Percentiles rank a stretch among this genome's conserved stretches.
These are phyloP conservation scores for Lutjanus campechanus DNA, from an alignment of 2,797 vertebrate genomes.

Conservation along the genomic window DNA sequence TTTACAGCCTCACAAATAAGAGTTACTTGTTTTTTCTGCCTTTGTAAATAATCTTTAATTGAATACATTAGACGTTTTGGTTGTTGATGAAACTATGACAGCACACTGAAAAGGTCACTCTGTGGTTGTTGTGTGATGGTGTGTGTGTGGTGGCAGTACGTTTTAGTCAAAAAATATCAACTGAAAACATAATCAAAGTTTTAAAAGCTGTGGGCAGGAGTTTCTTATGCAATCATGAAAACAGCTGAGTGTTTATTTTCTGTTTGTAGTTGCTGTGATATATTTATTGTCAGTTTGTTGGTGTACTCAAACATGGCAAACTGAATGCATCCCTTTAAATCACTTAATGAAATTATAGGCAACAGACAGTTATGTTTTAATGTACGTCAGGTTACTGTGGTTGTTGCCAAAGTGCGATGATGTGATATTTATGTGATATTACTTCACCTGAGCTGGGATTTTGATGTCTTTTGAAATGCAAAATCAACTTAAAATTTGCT, in stretches of 20 bases:
- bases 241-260: background rate
- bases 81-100: background rate
- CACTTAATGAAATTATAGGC: background rate
- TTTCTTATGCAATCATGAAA: background rate
- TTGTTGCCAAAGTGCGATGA: conserved; percentile 29
- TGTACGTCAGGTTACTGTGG: background rate
- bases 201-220: background rate
- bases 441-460: conserved; percentile 9
- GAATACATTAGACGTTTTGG: background rate
- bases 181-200: background rate
- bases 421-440: conserved; percentile 12
- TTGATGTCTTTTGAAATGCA: conserved; percentile 35
- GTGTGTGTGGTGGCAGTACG: background rate
- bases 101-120: background rate
- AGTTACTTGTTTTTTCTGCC: conserved; percentile 5
- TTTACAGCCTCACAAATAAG: conserved; percentile 21
- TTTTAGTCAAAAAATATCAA: background rate
- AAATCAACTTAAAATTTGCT: conserved; percentile 18
- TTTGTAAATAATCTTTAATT: background rate
- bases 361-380: conserved; percentile 18
- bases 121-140: background rate
- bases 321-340: conserved; percentile 20
- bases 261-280: background rate
- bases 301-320: background rate
- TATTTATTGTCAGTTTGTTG: conserved; percentile 4